A percentile compares a stretch with the other conserved stretches of the same genome.
Evolutionary conservation across 1,140 invertebrate species (phyloP).

Genomic region (Lordiphosa mommai): DNA sequence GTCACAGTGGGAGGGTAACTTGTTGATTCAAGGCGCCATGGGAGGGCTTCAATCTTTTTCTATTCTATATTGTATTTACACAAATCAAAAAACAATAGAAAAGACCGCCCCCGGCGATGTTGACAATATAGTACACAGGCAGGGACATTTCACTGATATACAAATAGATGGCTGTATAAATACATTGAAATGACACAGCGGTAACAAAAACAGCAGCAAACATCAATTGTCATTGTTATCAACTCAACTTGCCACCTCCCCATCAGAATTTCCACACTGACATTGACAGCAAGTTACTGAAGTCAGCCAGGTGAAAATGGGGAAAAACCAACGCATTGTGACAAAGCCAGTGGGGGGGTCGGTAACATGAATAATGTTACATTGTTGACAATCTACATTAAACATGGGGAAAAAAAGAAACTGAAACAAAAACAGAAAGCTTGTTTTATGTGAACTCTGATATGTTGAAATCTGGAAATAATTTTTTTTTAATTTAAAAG

Average conservation of each 20-base stretch:
- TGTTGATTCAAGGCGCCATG: slow-evolving; percentile 52
- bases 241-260: slow-evolving; percentile 38
- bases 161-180: slow-evolving; percentile 62
- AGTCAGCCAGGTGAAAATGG: slow-evolving; percentile 65
- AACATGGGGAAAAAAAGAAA: no score
- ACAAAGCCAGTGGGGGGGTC: slow-evolving; percentile 60
- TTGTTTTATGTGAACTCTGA: no score
- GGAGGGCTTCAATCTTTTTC: slow-evolving; percentile 4
- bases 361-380: slow-evolving; percentile 48
- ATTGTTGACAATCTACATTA: slow-evolving; percentile 43
- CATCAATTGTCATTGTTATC: slow-evolving; percentile 56
- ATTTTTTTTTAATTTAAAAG: no score
- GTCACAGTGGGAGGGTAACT: slow-evolving; percentile 27
- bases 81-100: slow-evolving; percentile 39
- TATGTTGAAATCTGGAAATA: no score
- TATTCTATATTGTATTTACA: slow-evolving; percentile 19
- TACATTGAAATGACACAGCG: slow-evolving; percentile 39
- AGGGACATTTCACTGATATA: slow-evolving; percentile 31
- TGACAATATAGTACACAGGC: neutral
- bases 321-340: slow-evolving; percentile 61
- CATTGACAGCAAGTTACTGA: slow-evolving; percentile 53
- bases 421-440: no score
- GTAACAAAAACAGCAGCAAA: slow-evolving; percentile 20
- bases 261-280: slow-evolving; percentile 8
- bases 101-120: slow-evolving; percentile 6